Percentiles rank a stretch among this genome's conserved stretches.
Conservation (phyloP, 2,113 vertebrate species). For the Phainopepla nitens region DNA sequence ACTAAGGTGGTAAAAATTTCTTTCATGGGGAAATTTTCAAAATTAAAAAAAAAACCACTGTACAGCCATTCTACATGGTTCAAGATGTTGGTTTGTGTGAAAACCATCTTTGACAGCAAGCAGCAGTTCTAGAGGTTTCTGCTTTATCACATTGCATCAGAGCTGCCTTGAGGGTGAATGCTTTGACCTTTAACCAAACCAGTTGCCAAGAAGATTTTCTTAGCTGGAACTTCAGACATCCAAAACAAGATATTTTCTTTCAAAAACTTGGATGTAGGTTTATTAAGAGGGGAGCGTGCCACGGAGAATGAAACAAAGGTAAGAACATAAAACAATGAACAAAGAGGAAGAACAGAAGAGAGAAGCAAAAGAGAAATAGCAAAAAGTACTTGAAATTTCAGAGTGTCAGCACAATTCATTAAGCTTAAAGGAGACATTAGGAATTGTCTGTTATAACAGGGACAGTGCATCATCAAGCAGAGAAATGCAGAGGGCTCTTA, state of each 20-base stretch:
- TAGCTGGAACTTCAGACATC: background rate
- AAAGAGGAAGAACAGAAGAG: background rate
- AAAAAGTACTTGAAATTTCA: background rate
- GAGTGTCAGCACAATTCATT: background rate
- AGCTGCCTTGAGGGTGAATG: background rate
- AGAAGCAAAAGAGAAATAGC: background rate
- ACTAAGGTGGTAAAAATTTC: background rate
- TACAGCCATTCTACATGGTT: background rate
- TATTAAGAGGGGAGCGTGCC: background rate
- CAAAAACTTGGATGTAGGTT: background rate
- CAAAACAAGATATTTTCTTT: background rate
- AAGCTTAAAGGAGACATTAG: background rate
- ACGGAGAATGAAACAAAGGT: background rate
- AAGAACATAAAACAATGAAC: background rate
- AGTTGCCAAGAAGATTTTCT: background rate
- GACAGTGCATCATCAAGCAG: background rate
- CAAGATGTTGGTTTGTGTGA: background rate
- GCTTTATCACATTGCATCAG: background rate
- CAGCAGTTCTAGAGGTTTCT: background rate
- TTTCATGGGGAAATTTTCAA: background rate
- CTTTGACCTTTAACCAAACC: background rate
- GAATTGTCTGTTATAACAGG: background rate
- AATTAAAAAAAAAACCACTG: background rate
- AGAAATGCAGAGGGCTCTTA: conserved; percentile 68
- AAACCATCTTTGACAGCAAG: background rate